These are phyloP conservation scores for Oncorhynchus tshawytscha DNA, from an alignment of 2,113 vertebrate genomes.

Conservation along the genomic window DNA sequence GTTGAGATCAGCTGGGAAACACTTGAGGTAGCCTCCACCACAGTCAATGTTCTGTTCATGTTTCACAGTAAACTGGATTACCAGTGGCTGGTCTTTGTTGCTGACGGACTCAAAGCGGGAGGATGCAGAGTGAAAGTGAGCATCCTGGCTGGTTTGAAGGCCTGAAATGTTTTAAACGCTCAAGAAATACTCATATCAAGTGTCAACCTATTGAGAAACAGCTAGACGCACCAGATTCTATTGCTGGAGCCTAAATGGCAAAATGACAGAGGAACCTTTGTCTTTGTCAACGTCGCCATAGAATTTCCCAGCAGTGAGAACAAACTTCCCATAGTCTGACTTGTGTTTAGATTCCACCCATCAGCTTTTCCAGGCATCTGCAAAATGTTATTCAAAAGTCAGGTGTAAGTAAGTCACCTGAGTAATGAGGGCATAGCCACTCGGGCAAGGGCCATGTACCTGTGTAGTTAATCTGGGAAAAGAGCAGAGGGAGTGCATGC, in stretches of 20 bases:
- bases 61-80: conserved; percentile 81
- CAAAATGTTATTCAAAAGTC: conserved; percentile 7
- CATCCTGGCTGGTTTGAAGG: conserved; percentile 79
- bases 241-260: too few relatives aligned
- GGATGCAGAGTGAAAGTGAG: conserved; percentile 76
- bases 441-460: too few relatives aligned
- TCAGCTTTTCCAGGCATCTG: conserved; percentile 76
- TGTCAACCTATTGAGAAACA: too few relatives aligned
- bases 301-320: conserved; percentile 77
- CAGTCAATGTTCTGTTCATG: conserved; percentile 82
- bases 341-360: conserved; percentile 80
- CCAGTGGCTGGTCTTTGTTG: conserved; percentile 75
- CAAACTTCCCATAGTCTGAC: conserved; percentile 77
- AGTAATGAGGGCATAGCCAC: too few relatives aligned
- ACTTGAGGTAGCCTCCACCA: conserved; percentile 77
- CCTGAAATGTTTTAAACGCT: conserved; percentile 41
- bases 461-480: too few relatives aligned
- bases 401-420: too few relatives aligned
- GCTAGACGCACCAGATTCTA: not conserved
- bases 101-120: conserved; percentile 76
- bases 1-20: conserved; percentile 78
- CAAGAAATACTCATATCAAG: not conserved
- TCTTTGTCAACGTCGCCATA: conserved; percentile 78
- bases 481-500: too few relatives aligned
- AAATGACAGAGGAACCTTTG: conserved; percentile 49